Base-by-base conservation (phyloP, 1,140 invertebrate species). In the Orchesella cincta region DNA sequence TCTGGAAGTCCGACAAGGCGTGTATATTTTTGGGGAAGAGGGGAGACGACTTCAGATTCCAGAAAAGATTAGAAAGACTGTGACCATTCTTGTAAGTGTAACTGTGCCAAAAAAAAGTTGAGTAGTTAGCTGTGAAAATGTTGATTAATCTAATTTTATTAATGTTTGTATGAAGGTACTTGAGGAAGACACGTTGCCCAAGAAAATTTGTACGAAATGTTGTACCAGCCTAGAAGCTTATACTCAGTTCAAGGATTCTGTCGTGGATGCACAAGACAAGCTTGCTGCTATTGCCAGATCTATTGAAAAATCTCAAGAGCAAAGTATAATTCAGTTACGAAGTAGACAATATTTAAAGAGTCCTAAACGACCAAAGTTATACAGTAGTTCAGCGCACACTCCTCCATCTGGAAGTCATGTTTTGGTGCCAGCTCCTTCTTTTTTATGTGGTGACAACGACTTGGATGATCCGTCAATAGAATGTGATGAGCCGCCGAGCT, bases 1-100 rank as follows among this genome's bases (percentile, higher is more conserved):
- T 16, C 28, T 76, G 12, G 78, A 80, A 70, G 57, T 82, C 29
- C 76, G 77, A 31, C 73, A 74, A 35, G 80, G 77, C 0, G 81
- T 82, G 31, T 75, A 36, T n/a, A 82, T 82, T 54, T 82, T 80
- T 80, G 81, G 81, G 8, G 74, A 79, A 12, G 81, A 82, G 67
- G 81, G 81, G 5, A 80, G 77, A 73, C n/a, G 81, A 26, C 67
- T 82, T 1, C 76, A 78, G 33, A 51, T 82, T 23, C 54, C 81
- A 1, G 81, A 82, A 67, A 82, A 80, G 75, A 80, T 82, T 35
- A 31, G 81, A 18, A 82, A 80, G 71, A 80, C 81, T 0, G 34
- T 82, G 62, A 46, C 75, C 12, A 80, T 82, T 62, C 57, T 82
- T 34, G 81, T 82, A 71, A 75, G 71, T 73, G 18, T 12, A n/a